Base-by-base conservation (phyloP, 2,888 invertebrate species). In the Sinotaia quadrata region DNA sequence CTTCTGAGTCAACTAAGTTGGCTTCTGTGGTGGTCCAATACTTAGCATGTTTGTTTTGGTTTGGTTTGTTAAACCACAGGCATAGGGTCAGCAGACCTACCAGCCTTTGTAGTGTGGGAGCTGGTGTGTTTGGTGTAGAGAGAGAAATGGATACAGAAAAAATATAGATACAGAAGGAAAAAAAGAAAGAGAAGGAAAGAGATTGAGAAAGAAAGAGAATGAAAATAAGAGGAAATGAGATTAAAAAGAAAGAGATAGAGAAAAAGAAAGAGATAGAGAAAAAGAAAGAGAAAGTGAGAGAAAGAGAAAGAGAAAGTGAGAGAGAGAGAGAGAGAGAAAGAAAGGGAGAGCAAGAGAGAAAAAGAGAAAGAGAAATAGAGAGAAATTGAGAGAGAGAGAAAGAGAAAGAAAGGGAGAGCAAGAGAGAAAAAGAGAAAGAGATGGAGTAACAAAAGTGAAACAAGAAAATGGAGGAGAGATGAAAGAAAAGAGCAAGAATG, bases 121-220 rank as follows among this genome's bases (percentile, higher is more conserved):
- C 15, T 8, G 8, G 41, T 41, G 41, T 41, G 41, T 41, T 8
- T 41, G 41, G 8, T n/a, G 8, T 27, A 29, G 54, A 24, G 54
- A 29, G 54, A 29, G 31, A 29, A 31, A 29, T 18, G 18, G 41
- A 36, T 15, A 54, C 31, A 36, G 18, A 24, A 54, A n/a, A 21
- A 24, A 12, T n/a, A 36, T 18, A n/a, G 18, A 33, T 49, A 27
- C 15, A 37, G 56, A 65, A 41, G 41, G 36, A 54, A 56, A 66
- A 29, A 66, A 27, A n/a, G 57, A n/a, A 34, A 47, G 49, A 34
- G 57, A 56, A 47, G 57, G 47, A 57, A 8, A 66, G 57, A 57
- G 37, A 57, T n/a, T 44, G 33, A 57, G 56, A 57, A 57, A 56
- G 56, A 24, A 33, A 29, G 33, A 31, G 56, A 29, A 34, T 21